phyloP scores from a whole-genome alignment of 2,797 vertebrate species.

The Lepidocolaptes lacrymiger region DNA sequence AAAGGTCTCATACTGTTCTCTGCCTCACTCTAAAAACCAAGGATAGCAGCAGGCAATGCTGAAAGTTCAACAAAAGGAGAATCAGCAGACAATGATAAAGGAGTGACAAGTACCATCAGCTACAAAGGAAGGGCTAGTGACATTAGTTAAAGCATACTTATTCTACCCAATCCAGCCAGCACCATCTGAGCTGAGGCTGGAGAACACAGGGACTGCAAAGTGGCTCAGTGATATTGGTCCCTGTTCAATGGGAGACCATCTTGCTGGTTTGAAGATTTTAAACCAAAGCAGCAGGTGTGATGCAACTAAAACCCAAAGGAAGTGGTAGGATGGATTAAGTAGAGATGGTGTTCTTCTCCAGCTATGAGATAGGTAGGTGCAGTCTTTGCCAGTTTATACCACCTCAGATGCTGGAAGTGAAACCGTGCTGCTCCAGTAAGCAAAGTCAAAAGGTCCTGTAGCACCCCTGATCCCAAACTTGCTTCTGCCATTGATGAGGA shows the following conservation, averaged over 20 bases:
- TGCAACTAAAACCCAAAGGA: background rate
- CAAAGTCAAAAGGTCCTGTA: background rate
- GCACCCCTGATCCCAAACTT: background rate
- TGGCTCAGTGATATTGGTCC: conserved; percentile 8
- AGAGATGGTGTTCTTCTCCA: background rate
- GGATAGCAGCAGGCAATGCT: background rate
- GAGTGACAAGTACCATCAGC: background rate
- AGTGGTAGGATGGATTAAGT: background rate
- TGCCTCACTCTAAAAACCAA: background rate
- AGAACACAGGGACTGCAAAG: background rate
- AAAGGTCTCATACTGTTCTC: background rate
- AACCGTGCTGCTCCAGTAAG: background rate
- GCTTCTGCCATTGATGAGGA: background rate
- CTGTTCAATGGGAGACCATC: background rate
- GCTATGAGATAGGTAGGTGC: background rate
- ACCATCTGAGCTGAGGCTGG: background rate
- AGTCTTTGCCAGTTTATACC: background rate
- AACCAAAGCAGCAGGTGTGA: conserved; percentile 7
- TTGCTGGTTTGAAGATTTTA: conserved; percentile 20
- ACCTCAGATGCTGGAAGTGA: background rate
- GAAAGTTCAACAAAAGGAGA: background rate
- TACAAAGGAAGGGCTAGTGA: background rate
- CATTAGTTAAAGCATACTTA: background rate
- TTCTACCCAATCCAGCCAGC: background rate
- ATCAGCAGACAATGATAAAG: background rate